Evolutionary conservation across 2,113 vertebrate genomes (phyloP), one percentile per base, ranked within the genome.

Genomic region (Austrofundulus limnaeus): DNA sequence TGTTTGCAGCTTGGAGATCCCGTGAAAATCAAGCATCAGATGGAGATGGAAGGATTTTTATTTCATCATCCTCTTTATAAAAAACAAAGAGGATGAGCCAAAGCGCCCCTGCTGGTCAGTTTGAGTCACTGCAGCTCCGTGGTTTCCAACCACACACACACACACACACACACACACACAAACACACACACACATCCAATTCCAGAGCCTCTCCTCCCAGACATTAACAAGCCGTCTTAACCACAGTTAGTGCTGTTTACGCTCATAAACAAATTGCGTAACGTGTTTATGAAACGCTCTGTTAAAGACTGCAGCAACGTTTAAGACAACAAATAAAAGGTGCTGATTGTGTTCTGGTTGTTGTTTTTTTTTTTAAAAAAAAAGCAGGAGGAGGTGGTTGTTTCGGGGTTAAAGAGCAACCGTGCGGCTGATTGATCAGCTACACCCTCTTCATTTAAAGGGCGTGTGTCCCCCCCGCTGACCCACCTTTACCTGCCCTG

Each of bases 181-280:
- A n/a, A n/a, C n/a, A n/a, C n/a, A n/a, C n/a, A n/a, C n/a, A 20
- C 62, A 73, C 75, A 62, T 47, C 60, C 63, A 67, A 57, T 45
- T 77, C 51, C 60, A 75, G 55, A 65, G 54, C 49, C 51, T 75
- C 71, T 77, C 76, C 78, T 82, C 66, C 62, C 75, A 81, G 66
- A 84, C 82, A 79, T 86, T 84, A 86, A 89, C 84, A 80, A 83
- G 78, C 71, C 59, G 58, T 71, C 77, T 68, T 76, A 66, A 74
- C 84, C 82, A 23, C 82, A 89, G 84, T 80, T 85, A 85, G 83
- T 84, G 82, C 77, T 86, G 80, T 90, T 91, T 89, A 85, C 82
- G 69, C 75, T 46, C 42, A 77, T 78, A 89, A 89, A 88, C 81
- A 89, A 72, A 88, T 84, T 83, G 83, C 74, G 73, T 81, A 84